Percentiles rank a stretch among this genome's conserved stretches.
Conservation (phyloP, 2,888 invertebrate species). For the Rapana venosa region DNA sequence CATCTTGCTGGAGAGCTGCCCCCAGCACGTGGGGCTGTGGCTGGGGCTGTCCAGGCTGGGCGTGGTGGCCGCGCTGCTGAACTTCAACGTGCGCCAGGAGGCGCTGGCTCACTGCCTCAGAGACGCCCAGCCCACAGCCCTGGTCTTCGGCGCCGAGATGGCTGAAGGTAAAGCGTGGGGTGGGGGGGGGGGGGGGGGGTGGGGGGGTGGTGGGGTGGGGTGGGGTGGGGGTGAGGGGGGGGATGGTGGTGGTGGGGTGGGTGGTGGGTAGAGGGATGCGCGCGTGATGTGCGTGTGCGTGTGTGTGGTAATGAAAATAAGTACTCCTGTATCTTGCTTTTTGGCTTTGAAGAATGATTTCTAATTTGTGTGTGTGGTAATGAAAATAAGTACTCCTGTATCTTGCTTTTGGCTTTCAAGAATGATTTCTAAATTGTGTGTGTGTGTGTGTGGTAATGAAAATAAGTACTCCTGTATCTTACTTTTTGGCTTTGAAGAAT, state of each 20-base stretch:
- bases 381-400: no score
- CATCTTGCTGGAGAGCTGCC: conserved; percentile 92
- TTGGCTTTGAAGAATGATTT: no score
- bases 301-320: no score
- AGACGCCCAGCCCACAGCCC: conserved; percentile 85
- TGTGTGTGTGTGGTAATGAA: no score
- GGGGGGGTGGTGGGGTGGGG: background rate
- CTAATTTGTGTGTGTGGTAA: no score
- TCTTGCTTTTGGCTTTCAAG: no score
- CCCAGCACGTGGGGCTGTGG: conserved; percentile 95
- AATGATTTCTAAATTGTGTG: no score
- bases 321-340: no score
- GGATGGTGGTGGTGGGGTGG: no score
- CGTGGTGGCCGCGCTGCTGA: conserved; percentile 88
- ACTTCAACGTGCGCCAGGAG: conserved; percentile 91
- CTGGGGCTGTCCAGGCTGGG: conserved; percentile 90
- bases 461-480: no score
- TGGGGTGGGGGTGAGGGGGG: background rate
- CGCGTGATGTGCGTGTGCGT: no score
- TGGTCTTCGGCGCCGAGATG: conserved; percentile 84
- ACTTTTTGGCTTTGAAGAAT: no score
- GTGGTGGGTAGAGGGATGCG: background rate
- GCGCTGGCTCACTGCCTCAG: conserved; percentile 92
- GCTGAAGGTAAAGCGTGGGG: conserved; percentile 62
- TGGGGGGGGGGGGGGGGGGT: background rate